A percentile compares a stretch with the other conserved stretches of the same genome.
phyloP scores from a whole-genome alignment of 2,113 vertebrate genomes.

The Ochotona princeps region DNA sequence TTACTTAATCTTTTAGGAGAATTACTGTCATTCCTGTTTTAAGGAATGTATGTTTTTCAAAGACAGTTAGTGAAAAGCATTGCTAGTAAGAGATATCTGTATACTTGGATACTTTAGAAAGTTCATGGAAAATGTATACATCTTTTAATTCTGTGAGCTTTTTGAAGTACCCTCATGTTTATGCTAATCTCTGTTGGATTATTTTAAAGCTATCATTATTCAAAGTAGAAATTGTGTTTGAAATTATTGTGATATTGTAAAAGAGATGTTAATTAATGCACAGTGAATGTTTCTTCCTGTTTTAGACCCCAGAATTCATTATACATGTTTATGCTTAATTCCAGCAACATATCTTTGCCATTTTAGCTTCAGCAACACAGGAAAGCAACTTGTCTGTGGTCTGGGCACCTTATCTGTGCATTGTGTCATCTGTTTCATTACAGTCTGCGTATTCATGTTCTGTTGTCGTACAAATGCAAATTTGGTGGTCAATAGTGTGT shows the following conservation, averaged over 20 bases:
- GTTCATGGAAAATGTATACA: too few species aligned
- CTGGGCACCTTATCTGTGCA: slow-evolving; percentile 82
- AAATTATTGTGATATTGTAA: neutral
- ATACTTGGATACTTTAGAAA: too few species aligned
- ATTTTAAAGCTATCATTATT: slow-evolving; percentile 45
- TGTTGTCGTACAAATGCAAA: slow-evolving; percentile 80
- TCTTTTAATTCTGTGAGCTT: too few species aligned
- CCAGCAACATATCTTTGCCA: slow-evolving; percentile 68
- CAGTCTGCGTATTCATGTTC: slow-evolving; percentile 84
- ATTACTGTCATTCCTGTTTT: slow-evolving; percentile 9
- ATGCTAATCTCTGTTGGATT: neutral
- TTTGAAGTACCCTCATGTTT: neutral
- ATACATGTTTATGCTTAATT: slow-evolving; percentile 71
- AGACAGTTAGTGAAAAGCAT: neutral
- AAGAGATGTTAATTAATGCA: slow-evolving; percentile 38
- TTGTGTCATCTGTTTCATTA: slow-evolving; percentile 84
- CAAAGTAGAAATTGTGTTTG: slow-evolving; percentile 32
- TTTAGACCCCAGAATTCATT: slow-evolving; percentile 62
- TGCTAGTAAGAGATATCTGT: neutral
- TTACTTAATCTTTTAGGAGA: slow-evolving; percentile 52
- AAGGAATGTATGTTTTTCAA: slow-evolving; percentile 43
- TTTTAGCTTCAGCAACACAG: slow-evolving; percentile 82
- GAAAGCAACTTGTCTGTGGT: slow-evolving; percentile 81
- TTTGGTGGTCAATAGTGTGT: slow-evolving; percentile 79
- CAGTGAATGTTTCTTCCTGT: slow-evolving; percentile 61